Evolutionary conservation across 2,797 vertebrate genomes (phyloP), one percentile per base, ranked within the genome.

Genomic region (Pterois miles): DNA sequence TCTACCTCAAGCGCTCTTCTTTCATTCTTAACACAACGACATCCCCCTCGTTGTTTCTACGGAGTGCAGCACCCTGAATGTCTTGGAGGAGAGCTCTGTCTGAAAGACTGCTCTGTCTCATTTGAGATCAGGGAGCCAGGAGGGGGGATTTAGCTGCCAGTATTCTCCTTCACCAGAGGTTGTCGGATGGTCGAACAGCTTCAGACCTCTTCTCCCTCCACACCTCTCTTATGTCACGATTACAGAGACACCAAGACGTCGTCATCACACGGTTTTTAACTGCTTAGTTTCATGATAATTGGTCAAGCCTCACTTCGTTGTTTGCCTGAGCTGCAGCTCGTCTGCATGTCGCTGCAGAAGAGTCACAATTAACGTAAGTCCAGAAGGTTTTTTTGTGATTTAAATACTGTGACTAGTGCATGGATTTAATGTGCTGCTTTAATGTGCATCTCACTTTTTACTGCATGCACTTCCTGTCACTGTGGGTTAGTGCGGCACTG

Each of bases 391-490:
- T 29, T 46, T 46, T 46, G 20, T 46, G 18, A 46, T 48, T 58
- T 1, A 76, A 40, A 5, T 11, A 1, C 25, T 4, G 20, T 8
- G 9, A 13, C 40, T 29, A 53, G 1, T 31, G 23, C 38, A 3
- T 58, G 65, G 63, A 12, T 54, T 56, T 36, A 64, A 63, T 56
- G 52, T 36, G 56, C 53, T 60, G 66, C 73, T 66, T 62, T 46
- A 13, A 66, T 36, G 66, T 0, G 1, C 53, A 50, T 18, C 38
- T 54, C 27, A 7, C 69, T 54, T 4, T 70, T 13, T 57, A 2
- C 70, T 16, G 53, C 73, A 20, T 77, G 84, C 46, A 71, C 80
- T 76, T 72, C 64, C 79, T 71, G 86, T 86, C 84, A 22, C n/a
- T 33, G 59, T 50, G 70, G 75, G 76, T 92, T 73, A 85, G 83